These are phyloP conservation scores for Dendroctonus ponderosae DNA, from an alignment of 1,140 invertebrate species.

Conservation along the genomic window DNA sequence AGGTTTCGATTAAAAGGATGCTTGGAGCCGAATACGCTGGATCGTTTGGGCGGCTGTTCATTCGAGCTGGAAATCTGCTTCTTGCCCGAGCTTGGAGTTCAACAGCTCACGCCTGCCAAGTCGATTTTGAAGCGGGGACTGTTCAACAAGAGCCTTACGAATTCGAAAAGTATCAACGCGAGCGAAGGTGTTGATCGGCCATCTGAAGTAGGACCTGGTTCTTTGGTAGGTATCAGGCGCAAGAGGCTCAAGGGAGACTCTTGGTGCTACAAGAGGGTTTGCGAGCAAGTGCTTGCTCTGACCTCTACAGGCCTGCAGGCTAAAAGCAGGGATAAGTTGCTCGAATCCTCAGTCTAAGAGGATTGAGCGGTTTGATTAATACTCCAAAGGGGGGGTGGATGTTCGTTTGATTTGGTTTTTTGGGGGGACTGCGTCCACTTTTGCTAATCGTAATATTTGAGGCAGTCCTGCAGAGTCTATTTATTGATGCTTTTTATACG, in stretches of 20 bases:
- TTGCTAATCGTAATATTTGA: too few species aligned
- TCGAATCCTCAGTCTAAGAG: too few species aligned
- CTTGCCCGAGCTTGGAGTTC: constrained; percentile 52
- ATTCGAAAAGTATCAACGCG: neutral
- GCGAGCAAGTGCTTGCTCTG: constrained; percentile 74
- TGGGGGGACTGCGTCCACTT: too few species aligned
- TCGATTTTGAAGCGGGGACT: constrained; percentile 39
- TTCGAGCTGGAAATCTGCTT: constrained; percentile 83
- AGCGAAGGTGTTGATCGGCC: neutral
- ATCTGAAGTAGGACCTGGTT: constrained; percentile 15
- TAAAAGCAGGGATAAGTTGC: too few species aligned
- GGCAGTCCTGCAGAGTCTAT: too few species aligned
- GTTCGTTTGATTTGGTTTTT: too few species aligned
- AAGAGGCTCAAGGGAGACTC: constrained; percentile 80
- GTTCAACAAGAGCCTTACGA: neutral
- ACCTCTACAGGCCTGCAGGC: constrained; percentile 50
- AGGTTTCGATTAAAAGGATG: constrained; percentile 68
- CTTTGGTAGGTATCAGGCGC: constrained; percentile 68
- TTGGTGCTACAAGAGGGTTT: constrained; percentile 84
- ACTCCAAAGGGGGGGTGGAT: too few species aligned
- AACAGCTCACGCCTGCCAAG: constrained; percentile 36
- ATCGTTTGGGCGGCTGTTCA: constrained; percentile 56
- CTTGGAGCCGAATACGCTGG: constrained; percentile 48
- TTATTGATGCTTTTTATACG: too few species aligned
- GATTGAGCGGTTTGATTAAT: too few species aligned